These are phyloP conservation scores for Phocoena sinus DNA, from an alignment of 2,113 vertebrate genomes.

Conservation along the genomic window DNA sequence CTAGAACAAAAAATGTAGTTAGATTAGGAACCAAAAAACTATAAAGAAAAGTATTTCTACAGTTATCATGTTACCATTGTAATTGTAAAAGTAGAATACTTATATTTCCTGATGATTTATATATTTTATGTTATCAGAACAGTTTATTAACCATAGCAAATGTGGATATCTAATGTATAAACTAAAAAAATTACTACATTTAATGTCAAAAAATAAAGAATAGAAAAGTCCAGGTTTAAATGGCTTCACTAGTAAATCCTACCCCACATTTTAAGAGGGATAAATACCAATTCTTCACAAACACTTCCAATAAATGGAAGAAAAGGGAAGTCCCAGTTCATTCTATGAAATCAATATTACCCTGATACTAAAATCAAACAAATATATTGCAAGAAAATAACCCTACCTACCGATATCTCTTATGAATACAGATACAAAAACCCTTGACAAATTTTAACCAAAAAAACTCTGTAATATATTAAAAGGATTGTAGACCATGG, in stretches of 20 bases:
- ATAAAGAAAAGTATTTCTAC: not conserved
- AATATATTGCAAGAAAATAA: not conserved
- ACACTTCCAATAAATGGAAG: not conserved
- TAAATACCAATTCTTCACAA: not conserved
- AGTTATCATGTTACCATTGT: not conserved
- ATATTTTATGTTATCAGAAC: not conserved
- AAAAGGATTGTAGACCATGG: rapidly evolving
- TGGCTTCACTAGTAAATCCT: not conserved
- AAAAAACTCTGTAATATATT: not conserved
- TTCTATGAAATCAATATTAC: not conserved
- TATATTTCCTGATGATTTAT: not conserved
- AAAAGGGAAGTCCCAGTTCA: not conserved
- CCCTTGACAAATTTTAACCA: not conserved
- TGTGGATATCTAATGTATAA: not conserved
- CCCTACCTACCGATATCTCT: not conserved
- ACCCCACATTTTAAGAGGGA: not conserved
- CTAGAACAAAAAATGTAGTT: not conserved
- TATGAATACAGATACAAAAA: not conserved
- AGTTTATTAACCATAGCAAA: not conserved
- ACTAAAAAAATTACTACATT: not conserved
- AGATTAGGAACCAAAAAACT: not conserved
- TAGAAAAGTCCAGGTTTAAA: not conserved
- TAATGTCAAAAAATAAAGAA: not conserved
- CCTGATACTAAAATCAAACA: not conserved
- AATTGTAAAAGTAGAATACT: not conserved